A percentile compares a stretch with the other conserved stretches of the same genome.
phyloP scores from a whole-genome alignment of 2,888 invertebrate genomes.

The Mythimna ferrago region DNA sequence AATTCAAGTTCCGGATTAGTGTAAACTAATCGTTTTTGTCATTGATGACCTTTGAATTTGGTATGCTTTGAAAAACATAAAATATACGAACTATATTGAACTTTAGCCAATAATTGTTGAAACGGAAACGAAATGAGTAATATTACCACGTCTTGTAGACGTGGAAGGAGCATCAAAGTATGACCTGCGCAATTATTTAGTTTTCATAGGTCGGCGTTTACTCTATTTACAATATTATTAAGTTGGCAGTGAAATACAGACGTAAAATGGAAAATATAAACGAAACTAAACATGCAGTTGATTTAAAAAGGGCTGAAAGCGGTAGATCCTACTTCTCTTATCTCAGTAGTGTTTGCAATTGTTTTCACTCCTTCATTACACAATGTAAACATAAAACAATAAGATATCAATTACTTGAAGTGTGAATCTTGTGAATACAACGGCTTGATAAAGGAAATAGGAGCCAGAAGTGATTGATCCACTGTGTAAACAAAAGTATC shows the following conservation, averaged over 20 bases:
- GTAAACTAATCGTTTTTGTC: constrained; percentile 22
- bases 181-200: constrained; percentile 19
- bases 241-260: background rate
- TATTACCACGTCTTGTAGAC: background rate
- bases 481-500: constrained; percentile 35
- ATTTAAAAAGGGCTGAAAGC: constrained; percentile 4
- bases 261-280: too few relatives aligned
- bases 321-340: constrained; percentile 26
- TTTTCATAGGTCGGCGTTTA: background rate
- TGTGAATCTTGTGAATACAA: constrained; percentile 35
- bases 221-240: constrained; percentile 12
- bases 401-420: constrained; percentile 47
- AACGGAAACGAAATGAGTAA: background rate
- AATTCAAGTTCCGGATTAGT: constrained; percentile 19
- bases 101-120: background rate
- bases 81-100: background rate
- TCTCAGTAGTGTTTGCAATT: constrained; percentile 28
- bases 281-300: background rate
- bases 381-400: constrained; percentile 37
- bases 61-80: background rate
- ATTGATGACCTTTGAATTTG: constrained; percentile 21
- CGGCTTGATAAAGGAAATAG: constrained; percentile 45
- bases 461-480: constrained; percentile 41
- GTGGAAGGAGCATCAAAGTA: background rate
- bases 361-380: constrained; percentile 36